phyloP scores from a whole-genome alignment of 2,797 vertebrate species.

The Pseudopleuronectes americanus region DNA sequence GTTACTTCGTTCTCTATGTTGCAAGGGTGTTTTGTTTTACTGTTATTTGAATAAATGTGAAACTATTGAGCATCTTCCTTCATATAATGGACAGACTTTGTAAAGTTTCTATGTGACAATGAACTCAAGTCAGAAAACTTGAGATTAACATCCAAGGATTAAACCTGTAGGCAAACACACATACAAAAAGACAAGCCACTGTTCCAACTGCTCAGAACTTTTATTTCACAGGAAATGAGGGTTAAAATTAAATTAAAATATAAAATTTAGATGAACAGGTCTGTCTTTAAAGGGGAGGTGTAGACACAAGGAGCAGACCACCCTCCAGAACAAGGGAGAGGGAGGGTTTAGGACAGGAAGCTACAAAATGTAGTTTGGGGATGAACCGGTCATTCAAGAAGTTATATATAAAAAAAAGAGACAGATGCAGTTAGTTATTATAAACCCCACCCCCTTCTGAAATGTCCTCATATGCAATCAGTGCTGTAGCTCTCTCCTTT shows the following conservation, averaged over 20 bases:
- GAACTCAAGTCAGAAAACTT: not conserved
- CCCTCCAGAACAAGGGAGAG: conserved; percentile 40
- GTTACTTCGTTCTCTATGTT: too few species aligned
- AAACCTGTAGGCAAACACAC: not conserved
- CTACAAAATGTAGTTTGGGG: conserved; percentile 68
- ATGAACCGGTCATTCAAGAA: conserved; percentile 61
- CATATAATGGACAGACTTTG: too few species aligned
- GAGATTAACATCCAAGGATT: not conserved
- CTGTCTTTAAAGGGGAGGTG: conserved; percentile 61
- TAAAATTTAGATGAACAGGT: conserved; percentile 79
- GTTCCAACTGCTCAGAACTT: conserved; percentile 88
- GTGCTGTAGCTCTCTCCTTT: conserved; percentile 74
- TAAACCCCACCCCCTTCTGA: conserved; percentile 79
- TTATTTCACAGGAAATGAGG: conserved; percentile 89
- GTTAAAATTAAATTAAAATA: conserved; percentile 88
- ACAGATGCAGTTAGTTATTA: conserved; percentile 77
- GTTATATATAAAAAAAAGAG: conserved; percentile 58
- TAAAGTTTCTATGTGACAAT: not conserved
- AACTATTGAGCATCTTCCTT: not conserved
- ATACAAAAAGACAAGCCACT: conserved; percentile 21
- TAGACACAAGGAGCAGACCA: conserved; percentile 37
- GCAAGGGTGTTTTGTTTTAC: too few species aligned
- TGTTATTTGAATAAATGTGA: not conserved
- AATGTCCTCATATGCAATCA: conserved; percentile 80
- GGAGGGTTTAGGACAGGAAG: conserved; percentile 35